Evolutionary conservation across 2,113 vertebrate species (phyloP).

Genomic region (Hypocryptadius cinnamomeus): DNA sequence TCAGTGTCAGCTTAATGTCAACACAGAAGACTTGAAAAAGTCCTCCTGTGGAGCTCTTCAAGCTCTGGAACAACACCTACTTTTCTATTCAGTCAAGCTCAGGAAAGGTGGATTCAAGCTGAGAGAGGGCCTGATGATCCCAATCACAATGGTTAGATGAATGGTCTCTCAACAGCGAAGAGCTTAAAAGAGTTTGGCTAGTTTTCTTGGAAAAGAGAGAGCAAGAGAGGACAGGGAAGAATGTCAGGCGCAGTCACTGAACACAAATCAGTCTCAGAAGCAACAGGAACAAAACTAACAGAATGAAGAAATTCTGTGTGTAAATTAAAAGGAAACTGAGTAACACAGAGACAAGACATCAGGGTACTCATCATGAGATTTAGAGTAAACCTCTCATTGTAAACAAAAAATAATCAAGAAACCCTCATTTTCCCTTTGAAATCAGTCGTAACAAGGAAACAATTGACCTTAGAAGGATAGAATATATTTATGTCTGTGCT

Average conservation of each 20-base stretch:
- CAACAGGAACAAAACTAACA: background rate
- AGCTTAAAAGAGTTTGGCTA: background rate
- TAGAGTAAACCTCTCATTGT: background rate
- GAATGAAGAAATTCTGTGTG: background rate
- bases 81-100: background rate
- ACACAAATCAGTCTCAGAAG: background rate
- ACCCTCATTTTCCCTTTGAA: background rate
- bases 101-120: background rate
- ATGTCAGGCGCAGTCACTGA: background rate
- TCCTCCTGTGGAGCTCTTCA: background rate
- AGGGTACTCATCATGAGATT: background rate
- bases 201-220: background rate
- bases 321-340: background rate
- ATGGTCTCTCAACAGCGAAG: background rate
- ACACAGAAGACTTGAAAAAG: background rate
- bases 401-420: background rate
- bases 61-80: background rate
- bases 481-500: background rate
- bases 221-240: background rate
- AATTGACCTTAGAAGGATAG: background rate
- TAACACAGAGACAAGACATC: background rate
- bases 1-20: background rate
- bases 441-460: background rate
- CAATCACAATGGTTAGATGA: background rate
- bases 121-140: background rate